phyloP scores from a whole-genome alignment of 2,113 vertebrate species.

The Balaenoptera acutorostrata region DNA sequence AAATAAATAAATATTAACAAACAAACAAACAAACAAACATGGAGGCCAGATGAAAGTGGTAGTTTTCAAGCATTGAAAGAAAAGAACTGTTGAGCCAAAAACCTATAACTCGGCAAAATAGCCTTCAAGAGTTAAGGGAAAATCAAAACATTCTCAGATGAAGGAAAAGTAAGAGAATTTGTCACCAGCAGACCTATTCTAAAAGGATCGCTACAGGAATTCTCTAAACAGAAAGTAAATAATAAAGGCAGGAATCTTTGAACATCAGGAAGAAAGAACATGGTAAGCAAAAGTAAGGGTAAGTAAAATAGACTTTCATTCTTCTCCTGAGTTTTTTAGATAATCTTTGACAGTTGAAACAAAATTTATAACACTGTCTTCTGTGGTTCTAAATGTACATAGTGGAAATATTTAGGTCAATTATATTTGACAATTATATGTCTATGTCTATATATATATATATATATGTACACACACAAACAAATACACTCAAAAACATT shows the following conservation, averaged over 20 bases:
- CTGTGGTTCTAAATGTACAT: not conserved
- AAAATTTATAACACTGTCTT: not conserved
- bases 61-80: not conserved
- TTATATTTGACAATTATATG: not conserved
- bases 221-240: not conserved
- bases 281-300: not conserved
- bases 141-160: not conserved
- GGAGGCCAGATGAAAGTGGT: not conserved
- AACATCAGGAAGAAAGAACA: not conserved
- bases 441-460: not conserved
- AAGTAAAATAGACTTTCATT: not conserved
- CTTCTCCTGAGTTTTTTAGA: not conserved
- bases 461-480: no score
- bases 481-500: not conserved
- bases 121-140: not conserved
- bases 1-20: no score
- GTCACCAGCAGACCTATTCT: not conserved
- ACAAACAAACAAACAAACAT: no score
- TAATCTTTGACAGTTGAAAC: not conserved
- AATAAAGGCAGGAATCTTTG: not conserved
- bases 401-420: not conserved
- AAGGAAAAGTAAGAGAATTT: not conserved
- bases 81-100: not conserved
- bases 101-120: not conserved
- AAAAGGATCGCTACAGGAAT: not conserved